A percentile compares a stretch with the other conserved stretches of the same genome.
phyloP scores from a whole-genome alignment of 1,140 invertebrate species.

The Lethocerus indicus region DNA sequence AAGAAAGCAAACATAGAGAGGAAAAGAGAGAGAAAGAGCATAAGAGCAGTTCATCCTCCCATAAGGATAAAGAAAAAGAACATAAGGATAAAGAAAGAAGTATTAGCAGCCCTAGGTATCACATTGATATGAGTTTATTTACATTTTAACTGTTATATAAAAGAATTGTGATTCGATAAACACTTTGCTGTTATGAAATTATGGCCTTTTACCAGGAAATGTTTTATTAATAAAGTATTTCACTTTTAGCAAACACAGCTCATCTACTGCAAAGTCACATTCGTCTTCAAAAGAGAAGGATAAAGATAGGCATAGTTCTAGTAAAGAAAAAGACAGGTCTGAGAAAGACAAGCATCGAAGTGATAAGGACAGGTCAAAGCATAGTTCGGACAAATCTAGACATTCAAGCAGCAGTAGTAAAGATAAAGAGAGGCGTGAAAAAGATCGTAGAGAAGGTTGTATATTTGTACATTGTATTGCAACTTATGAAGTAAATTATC shows the following conservation, averaged over 20 bases:
- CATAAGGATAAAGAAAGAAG: not conserved
- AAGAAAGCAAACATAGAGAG: constrained; percentile 34
- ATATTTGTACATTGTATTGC: no score
- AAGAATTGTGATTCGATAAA: not conserved
- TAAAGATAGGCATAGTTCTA: constrained; percentile 18
- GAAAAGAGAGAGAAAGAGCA: constrained; percentile 18
- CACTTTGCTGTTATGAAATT: no score
- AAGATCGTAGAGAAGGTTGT: constrained; percentile 15
- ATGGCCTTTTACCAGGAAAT: no score
- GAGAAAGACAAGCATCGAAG: constrained; percentile 29
- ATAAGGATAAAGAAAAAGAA: constrained; percentile 20
- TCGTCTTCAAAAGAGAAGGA: constrained; percentile 13
- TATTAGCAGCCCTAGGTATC: no score
- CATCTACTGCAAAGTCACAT: not conserved
- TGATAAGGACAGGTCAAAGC: constrained; percentile 30
- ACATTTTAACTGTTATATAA: no score
- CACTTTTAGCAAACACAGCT: constrained; percentile 4
- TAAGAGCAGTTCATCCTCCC: constrained; percentile 14
- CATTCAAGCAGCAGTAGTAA: constrained; percentile 20
- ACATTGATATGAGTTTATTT: not conserved
- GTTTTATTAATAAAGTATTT: no score
- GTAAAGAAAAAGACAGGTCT: constrained; percentile 20
- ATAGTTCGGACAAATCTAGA: constrained; percentile 26
- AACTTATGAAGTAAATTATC: no score
- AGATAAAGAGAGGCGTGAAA: constrained; percentile 16